A percentile compares a stretch with the other conserved stretches of the same genome.
Conservation (phyloP, 1,140 invertebrate species). For the Ladona fulva region DNA sequence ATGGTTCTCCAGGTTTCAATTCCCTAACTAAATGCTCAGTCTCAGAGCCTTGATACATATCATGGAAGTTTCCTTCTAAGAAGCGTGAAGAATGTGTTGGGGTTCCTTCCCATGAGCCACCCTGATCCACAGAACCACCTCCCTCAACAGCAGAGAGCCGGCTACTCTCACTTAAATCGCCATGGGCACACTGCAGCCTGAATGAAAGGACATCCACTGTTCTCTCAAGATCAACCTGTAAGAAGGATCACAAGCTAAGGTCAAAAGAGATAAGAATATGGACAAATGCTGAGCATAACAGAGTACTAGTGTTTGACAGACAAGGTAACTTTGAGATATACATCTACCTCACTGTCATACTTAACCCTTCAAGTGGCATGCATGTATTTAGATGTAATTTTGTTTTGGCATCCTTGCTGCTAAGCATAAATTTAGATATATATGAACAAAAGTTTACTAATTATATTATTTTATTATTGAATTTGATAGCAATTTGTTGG, state of each 20-base stretch:
- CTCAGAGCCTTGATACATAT: constrained; percentile 23
- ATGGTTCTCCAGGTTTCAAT: constrained; percentile 19
- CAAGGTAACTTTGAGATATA: too few species aligned
- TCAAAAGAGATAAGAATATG: too few species aligned
- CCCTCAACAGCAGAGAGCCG: not conserved
- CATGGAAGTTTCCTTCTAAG: constrained; percentile 20
- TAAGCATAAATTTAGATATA: too few species aligned
- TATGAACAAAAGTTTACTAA: too few species aligned
- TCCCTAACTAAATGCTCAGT: constrained; percentile 22
- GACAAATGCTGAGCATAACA: too few species aligned
- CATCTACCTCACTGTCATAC: too few species aligned
- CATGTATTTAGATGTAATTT: too few species aligned
- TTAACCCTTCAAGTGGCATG: too few species aligned
- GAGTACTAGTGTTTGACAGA: too few species aligned
- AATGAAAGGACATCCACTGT: constrained; percentile 22
- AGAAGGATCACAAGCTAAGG: not conserved
- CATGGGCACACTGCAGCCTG: constrained; percentile 22
- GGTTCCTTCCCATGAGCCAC: not conserved
- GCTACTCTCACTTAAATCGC: constrained; percentile 13
- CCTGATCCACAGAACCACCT: not conserved
- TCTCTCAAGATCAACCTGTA: constrained; percentile 23
- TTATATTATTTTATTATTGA: too few species aligned
- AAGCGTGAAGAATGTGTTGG: not conserved
- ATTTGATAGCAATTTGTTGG: too few species aligned
- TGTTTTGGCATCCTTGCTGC: too few species aligned